A percentile compares a stretch with the other conserved stretches of the same genome.
Conservation (phyloP, 2,888 invertebrate species). For the Nebria salina region DNA sequence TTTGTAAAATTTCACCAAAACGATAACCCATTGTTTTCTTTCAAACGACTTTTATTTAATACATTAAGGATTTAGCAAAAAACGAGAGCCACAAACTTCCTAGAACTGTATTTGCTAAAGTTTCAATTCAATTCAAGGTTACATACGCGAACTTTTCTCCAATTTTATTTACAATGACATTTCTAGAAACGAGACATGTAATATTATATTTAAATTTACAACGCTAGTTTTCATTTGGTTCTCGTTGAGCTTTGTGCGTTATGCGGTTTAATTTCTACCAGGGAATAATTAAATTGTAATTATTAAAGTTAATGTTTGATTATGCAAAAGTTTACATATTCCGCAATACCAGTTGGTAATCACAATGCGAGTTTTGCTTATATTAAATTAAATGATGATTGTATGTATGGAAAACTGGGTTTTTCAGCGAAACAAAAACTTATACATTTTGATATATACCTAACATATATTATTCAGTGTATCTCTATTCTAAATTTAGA, state of each 20-base stretch:
- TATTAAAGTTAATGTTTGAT: conserved; percentile 1
- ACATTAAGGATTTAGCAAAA: not conserved
- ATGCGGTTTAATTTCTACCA: not conserved
- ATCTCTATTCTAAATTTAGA: not conserved
- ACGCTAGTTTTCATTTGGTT: not conserved
- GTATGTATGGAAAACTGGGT: not conserved
- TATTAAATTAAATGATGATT: not conserved
- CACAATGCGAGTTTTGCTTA: not conserved
- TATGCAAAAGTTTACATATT: not conserved
- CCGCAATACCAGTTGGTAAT: not conserved
- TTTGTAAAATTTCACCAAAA: not conserved
- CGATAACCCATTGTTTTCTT: not conserved
- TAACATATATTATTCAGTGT: not conserved
- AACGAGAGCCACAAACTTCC: not conserved
- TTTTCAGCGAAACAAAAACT: conserved; percentile 6
- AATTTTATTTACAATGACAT: not conserved
- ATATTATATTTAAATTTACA: not conserved
- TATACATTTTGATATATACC: not conserved
- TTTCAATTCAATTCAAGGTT: not conserved
- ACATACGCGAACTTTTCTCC: not conserved
- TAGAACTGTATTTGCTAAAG: not conserved
- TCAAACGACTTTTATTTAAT: not conserved
- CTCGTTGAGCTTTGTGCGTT: not conserved
- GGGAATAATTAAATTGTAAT: not conserved
- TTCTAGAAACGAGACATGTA: too few species aligned